phyloP scores from a whole-genome alignment of 1,140 invertebrate species.

The Scaptomyza pallida region DNA sequence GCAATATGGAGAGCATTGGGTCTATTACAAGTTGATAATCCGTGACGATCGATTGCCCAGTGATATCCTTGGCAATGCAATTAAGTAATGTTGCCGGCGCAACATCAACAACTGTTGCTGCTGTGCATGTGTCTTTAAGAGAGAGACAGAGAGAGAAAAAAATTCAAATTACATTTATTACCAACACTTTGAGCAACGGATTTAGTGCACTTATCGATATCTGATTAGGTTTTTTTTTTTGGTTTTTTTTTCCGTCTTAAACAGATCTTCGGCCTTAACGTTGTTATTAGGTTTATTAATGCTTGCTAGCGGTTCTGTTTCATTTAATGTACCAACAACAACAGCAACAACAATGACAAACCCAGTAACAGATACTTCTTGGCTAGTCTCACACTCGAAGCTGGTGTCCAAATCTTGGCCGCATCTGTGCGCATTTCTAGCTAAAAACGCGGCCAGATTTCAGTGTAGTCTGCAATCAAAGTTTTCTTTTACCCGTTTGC shows the following conservation, averaged over 20 bases:
- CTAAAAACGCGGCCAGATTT: conserved; percentile 58
- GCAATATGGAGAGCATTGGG: conserved; percentile 35
- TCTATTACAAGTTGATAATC: conserved; percentile 75
- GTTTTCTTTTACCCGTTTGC: conserved; percentile 12
- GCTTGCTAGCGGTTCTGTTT: conserved; percentile 56
- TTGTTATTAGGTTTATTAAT: conserved; percentile 80
- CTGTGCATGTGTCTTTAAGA: conserved; percentile 11
- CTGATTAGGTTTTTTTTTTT: no score
- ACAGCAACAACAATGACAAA: no score
- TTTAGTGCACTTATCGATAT: conserved; percentile 76
- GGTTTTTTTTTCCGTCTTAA: conserved; percentile 55
- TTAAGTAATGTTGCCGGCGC: conserved; percentile 65
- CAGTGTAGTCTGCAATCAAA: conserved; percentile 39
- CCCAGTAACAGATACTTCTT: background rate
- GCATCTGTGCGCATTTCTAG: conserved; percentile 55
- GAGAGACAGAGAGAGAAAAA: conserved; percentile 25
- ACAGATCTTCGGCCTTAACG: conserved; percentile 71
- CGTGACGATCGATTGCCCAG: conserved; percentile 76
- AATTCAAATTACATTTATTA: conserved; percentile 81
- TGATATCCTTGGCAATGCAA: conserved; percentile 74
- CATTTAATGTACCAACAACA: conserved; percentile 53
- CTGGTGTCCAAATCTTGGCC: conserved; percentile 12
- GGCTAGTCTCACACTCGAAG: conserved; percentile 20
- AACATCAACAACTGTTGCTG: conserved; percentile 15
- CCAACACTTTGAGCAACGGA: conserved; percentile 65